These are phyloP conservation scores for Gobio occitaniae DNA, from an alignment of 2,797 vertebrate species.

Conservation along the genomic window DNA sequence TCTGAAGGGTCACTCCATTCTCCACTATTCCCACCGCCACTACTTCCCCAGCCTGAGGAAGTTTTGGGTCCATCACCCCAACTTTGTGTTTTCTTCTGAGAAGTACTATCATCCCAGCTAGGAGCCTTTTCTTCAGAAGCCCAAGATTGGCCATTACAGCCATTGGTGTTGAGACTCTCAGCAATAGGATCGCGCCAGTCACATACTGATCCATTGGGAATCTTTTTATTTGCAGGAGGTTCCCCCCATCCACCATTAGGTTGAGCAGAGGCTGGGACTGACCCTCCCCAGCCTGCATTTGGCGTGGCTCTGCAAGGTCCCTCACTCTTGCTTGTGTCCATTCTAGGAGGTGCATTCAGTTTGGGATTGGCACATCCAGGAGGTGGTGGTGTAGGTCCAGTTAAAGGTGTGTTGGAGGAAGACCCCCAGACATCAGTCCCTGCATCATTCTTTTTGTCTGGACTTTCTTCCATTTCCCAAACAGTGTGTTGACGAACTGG, in stretches of 20 bases:
- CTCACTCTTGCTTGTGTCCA: constrained; percentile 88
- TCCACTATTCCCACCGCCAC: constrained; percentile 78
- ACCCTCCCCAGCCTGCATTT: constrained; percentile 87
- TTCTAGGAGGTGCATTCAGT: constrained; percentile 76
- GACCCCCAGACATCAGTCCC: constrained; percentile 88
- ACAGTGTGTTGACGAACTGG: constrained; percentile 89
- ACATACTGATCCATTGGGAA: constrained; percentile 84
- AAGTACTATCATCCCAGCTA: constrained; percentile 87
- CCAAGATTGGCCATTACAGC: constrained; percentile 89
- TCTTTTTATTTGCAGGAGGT: constrained; percentile 79
- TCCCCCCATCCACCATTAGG: constrained; percentile 90
- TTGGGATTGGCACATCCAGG: constrained; percentile 69
- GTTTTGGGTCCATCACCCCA: constrained; percentile 91
- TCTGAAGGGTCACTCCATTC: constrained; percentile 88
- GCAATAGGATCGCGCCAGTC: constrained; percentile 88
- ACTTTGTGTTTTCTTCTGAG: constrained; percentile 86
- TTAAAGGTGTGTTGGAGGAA: constrained; percentile 66
- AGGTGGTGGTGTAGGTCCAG: constrained; percentile 67
- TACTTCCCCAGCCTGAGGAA: constrained; percentile 84
- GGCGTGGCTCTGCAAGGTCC: constrained; percentile 87
- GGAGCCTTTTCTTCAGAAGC: constrained; percentile 90
- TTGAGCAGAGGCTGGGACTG: constrained; percentile 81
- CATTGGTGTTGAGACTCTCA: constrained; percentile 82
- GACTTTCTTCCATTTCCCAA: constrained; percentile 88
- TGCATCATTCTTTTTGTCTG: constrained; percentile 84